Conservation (phyloP, 2,113 vertebrate genomes). For the Vulpes lagopus region DNA sequence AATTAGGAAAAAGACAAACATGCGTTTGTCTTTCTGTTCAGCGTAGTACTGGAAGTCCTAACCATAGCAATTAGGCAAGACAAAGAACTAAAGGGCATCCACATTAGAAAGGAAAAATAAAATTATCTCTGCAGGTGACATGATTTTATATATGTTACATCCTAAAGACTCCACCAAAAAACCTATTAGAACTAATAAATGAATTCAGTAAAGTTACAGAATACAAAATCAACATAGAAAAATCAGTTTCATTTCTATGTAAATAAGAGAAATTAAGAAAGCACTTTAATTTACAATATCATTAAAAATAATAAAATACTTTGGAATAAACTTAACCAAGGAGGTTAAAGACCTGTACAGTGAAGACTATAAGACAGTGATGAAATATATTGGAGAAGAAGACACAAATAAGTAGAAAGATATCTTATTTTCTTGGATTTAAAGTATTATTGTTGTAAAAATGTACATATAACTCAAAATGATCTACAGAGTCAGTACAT, state of each 20-base stretch:
- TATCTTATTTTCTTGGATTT: neutral
- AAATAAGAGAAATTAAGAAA: neutral
- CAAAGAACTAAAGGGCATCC: neutral
- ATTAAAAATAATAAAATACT: neutral
- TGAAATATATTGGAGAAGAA: neutral
- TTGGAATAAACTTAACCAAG: neutral
- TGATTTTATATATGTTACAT: neutral
- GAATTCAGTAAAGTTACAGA: neutral
- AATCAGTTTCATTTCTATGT: neutral
- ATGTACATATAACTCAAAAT: neutral
- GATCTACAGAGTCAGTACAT: neutral
- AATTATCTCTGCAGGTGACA: neutral
- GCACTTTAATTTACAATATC: neutral
- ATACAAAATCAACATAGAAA: neutral
- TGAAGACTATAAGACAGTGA: neutral
- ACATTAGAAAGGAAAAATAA: neutral
- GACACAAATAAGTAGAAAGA: neutral
- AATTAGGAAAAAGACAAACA: neutral
- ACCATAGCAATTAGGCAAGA: neutral
- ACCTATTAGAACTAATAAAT: neutral
- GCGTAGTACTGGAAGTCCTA: neutral
- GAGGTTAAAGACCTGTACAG: neutral
- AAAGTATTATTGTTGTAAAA: neutral
- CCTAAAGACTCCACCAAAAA: neutral
- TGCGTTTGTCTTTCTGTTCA: neutral